Base-by-base conservation (phyloP, 2,797 vertebrate species). In the Micrastur ruficollis region DNA sequence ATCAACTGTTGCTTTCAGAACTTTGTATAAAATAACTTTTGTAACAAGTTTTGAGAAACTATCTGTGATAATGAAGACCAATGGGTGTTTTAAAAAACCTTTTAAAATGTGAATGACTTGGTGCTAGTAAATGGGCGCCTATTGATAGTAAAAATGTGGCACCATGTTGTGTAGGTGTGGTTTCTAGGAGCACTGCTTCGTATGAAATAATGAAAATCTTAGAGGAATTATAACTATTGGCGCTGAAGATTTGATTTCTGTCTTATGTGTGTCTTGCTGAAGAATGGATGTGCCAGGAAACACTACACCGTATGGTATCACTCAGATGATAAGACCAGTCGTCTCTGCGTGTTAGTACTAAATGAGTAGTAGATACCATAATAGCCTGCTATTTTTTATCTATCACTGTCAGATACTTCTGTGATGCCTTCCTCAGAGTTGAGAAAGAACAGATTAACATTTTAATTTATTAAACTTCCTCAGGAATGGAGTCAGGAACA, bases 401-500 rank as follows among this genome's bases (percentile, higher is more conserved):
- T 93, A 19, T 96, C 93, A 56, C 90, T 86, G 88, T 94, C 92
- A 86, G 15, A 90, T 73, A 53, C 96, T 87, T 84, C 78, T 55
- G 55, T 78, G 85, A 91, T 75, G 74, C 83, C 87, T 84, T 97
- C 93, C 96, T 40, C 94, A 81, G 84, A 93, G 62, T 34, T 96
- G 96, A 98, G 89, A 96, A 96, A 96, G 92, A 98, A 62, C 97
- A 97, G 97, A 96, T 94, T 83, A 94, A 68, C 75, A 31, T 94
- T 96, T 92, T 91, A 89, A 95, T 90, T 92, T 97, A 90, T 96
- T 97, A 82, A 81, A 91, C 96, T 98, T 97, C 95, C 96, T 95
- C 52, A 47, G 90, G 90, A 96, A 50, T 22, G 61, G 78, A 92
- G 61, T 90, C 75, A 75, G 90, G 81, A 96, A 86, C 71, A 44